Percentiles rank a stretch among this genome's conserved stretches.
Evolutionary conservation across 2,888 invertebrate species (phyloP).

Genomic region (Trachelus iudaicus): DNA sequence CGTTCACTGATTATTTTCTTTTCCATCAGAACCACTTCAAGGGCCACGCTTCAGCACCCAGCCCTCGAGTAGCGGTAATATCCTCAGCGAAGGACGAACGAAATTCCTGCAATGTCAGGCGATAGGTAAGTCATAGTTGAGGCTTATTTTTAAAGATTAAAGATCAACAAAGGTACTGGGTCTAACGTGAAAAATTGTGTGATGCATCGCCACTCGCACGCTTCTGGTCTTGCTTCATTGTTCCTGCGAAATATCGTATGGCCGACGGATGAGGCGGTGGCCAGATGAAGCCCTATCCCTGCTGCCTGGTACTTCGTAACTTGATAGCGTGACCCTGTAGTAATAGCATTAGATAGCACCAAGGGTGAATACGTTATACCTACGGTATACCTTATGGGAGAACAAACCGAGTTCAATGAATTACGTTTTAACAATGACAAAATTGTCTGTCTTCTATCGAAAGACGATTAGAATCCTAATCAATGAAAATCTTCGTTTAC

Average conservation of each 20-base stretch:
- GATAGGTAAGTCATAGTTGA: slow-evolving; percentile 71
- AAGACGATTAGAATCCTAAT: not conserved
- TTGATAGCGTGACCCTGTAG: slow-evolving; percentile 55
- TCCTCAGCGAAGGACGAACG: slow-evolving; percentile 87
- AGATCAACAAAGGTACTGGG: not conserved
- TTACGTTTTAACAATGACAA: not conserved
- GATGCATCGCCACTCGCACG: not conserved
- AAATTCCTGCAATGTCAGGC: slow-evolving; percentile 95
- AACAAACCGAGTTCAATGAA: not conserved
- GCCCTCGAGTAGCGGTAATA: slow-evolving; percentile 86
- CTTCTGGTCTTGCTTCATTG: slow-evolving; percentile 26
- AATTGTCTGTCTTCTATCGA: not conserved
- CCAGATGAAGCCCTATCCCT: slow-evolving; percentile 52
- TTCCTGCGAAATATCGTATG: slow-evolving; percentile 50
- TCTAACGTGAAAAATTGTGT: not conserved
- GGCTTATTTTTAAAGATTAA: not conserved
- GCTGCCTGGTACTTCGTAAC: slow-evolving; percentile 44
- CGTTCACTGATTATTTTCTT: slow-evolving; percentile 19
- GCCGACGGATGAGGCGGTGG: slow-evolving; percentile 51
- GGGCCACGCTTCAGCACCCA: slow-evolving; percentile 89
- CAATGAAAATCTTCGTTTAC: slow-evolving; percentile 49
- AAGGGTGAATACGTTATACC: slow-evolving; percentile 25
- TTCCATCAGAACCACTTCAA: slow-evolving; percentile 73
- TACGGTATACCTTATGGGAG: not conserved
- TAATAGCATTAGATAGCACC: slow-evolving; percentile 49